A percentile compares a stretch with the other conserved stretches of the same genome.
Evolutionary conservation across 2,888 invertebrate genomes (phyloP).

Genomic region (Cephus spinipes): DNA sequence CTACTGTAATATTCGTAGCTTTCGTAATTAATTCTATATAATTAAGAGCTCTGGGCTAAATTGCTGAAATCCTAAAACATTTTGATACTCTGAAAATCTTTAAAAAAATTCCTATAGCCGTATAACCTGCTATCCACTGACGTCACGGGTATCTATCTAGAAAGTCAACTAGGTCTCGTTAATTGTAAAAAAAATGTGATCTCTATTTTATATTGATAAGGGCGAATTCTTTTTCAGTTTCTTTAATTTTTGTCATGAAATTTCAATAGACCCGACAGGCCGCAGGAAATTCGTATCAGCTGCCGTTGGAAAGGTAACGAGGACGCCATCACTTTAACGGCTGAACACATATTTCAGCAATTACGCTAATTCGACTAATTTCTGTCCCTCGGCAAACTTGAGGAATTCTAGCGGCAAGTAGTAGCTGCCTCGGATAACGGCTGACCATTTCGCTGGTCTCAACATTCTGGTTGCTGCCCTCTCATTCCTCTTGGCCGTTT

Average conservation of each 20-base stretch:
- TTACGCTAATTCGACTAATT: conserved; percentile 47
- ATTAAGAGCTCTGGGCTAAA: conserved; percentile 12
- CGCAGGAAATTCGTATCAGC: conserved; percentile 3
- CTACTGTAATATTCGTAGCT: conserved; percentile 47
- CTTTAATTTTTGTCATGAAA: background rate
- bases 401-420: conserved; percentile 33
- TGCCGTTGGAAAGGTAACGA: conserved; percentile 13
- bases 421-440: conserved; percentile 9
- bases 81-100: background rate
- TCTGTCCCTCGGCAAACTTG: conserved; percentile 44
- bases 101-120: background rate
- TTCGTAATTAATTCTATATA: conserved; percentile 45
- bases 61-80: background rate
- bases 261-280: background rate
- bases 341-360: conserved; percentile 45
- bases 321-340: conserved; percentile 44
- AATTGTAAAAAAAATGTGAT: background rate
- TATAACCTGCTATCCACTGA: background rate
- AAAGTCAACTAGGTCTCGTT: background rate
- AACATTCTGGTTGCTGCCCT: background rate
- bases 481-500: conserved; percentile 5
- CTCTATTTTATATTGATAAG: background rate
- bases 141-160: background rate
- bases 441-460: conserved; percentile 11
- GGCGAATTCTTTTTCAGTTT: background rate